Evolutionary conservation across 2,113 vertebrate species (phyloP).

Genomic region (Collichthys lucidus): DNA sequence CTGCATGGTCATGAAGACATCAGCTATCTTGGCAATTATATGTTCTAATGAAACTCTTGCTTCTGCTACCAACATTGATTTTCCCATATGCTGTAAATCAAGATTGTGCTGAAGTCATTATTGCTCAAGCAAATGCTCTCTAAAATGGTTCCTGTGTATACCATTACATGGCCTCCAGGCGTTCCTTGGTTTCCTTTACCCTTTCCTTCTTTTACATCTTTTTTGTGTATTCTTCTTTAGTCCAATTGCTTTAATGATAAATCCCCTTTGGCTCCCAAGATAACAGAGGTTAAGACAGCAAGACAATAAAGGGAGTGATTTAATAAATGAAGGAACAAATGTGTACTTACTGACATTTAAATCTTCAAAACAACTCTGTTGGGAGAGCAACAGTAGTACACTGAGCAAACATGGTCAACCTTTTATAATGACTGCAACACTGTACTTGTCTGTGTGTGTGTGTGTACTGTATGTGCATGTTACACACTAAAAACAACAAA

Average conservation of each 20-base stretch:
- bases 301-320: background rate
- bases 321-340: background rate
- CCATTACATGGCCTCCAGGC: background rate
- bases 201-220: background rate
- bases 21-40: background rate
- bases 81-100: background rate
- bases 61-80: slow-evolving; percentile 19
- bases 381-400: background rate
- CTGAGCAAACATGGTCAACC: background rate
- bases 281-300: background rate
- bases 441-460: background rate
- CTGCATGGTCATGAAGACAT: background rate
- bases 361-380: background rate
- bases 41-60: slow-evolving; percentile 9
- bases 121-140: background rate
- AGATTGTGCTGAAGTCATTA: slow-evolving; percentile 15
- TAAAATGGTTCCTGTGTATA: background rate
- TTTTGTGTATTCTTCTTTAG: background rate
- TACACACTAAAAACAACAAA: too few relatives aligned
- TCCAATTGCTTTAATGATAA: background rate
- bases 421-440: background rate
- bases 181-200: background rate
- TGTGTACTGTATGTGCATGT: too few relatives aligned
- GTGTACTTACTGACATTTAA: slow-evolving; percentile 5
- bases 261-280: background rate